Conservation (phyloP, 1,140 invertebrate species). For the Lasioglossum albipes region DNA sequence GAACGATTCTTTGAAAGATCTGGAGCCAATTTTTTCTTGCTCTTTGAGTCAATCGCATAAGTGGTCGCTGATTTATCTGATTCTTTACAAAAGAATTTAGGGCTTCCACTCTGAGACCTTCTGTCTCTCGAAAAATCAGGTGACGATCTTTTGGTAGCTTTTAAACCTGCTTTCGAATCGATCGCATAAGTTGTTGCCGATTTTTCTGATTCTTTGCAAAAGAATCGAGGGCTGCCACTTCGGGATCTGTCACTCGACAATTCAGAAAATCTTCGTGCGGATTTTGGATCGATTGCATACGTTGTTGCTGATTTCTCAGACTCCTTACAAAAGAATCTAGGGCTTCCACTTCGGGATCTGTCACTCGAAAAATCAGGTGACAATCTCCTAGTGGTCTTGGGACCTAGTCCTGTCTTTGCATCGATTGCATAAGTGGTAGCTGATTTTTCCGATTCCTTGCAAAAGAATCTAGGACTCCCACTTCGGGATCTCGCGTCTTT, state of each 20-base stretch:
- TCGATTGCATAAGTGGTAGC: background rate
- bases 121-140: too few species aligned
- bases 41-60: background rate
- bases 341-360: too few species aligned
- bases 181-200: background rate
- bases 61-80: background rate
- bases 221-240: background rate
- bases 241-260: background rate
- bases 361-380: background rate
- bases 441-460: background rate
- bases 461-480: constrained; percentile 4
- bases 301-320: too few species aligned
- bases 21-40: background rate
- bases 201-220: background rate
- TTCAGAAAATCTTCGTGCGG: too few species aligned
- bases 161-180: background rate
- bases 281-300: too few species aligned
- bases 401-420: background rate
- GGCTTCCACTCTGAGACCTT: too few species aligned
- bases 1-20: background rate
- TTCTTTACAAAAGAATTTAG: background rate
- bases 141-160: too few species aligned
- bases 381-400: background rate
- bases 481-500: background rate
- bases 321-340: too few species aligned